Evolutionary conservation across 92 coral and sea anemone species (phyloP), one percentile per base, ranked within the genome.

Genomic region (Nematostella vectensis): DNA sequence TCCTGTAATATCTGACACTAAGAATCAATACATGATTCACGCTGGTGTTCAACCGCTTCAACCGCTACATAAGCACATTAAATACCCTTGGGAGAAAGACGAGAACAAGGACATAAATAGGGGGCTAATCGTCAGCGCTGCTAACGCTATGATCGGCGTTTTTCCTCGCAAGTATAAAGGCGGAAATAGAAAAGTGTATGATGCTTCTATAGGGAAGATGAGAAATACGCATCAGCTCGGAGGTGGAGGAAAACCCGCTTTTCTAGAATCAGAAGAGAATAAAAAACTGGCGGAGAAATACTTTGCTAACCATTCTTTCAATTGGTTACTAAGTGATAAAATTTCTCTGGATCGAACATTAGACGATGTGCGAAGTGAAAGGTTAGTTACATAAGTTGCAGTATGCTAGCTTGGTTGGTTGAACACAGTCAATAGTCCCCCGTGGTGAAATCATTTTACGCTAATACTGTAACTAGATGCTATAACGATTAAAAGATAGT

Each of bases 301-400:
- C 21, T 86, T 93, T 59, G 83, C 88, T 13, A 83, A 93, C 47
- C 99, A 93, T 47, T 93, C 99, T 12, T 93, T 93, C 55, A 93
- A 93, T 64, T 93, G 99, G 99, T 79, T 93, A 23, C 68, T 93
- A 3, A 93, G 99, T 43, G 99, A 93, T 62, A 79, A 53, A 54
- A 71, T 93, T 13, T 93, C 99, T 29, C 50, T 86, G 62, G 99
- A 93, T 59, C 59, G 99, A 43, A 93, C 99, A 18, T 67, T 93
- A 11, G 83, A 93, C 52, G 99, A 93, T 25, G 89, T 86, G 13
- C 71, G 99, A 25, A 75, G 99, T 16, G 79, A 64, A 16, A 59
- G 82, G 99, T 93, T 43, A 78, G 96, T 68, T 26, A 13, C 3
- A 25, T 18, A n/a, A n/a, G n/a, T n/a, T 16, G 2, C 12, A n/a